A percentile compares a stretch with the other conserved stretches of the same genome.
Conservation (phyloP, 2,797 vertebrate species). For the Mus minutoides region DNA sequence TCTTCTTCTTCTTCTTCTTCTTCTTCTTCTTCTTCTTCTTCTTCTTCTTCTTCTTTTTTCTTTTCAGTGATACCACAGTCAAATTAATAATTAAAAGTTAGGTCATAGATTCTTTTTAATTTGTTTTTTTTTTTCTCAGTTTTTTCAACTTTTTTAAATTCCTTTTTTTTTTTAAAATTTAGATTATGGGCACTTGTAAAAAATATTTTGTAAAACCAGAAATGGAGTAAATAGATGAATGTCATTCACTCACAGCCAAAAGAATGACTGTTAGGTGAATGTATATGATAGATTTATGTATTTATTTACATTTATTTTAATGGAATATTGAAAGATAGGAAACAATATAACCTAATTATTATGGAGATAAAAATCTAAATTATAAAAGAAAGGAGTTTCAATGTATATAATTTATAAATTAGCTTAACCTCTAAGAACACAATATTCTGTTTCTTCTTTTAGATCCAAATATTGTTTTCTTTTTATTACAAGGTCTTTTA, state of each 20-base stretch:
- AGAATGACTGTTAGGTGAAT: not conserved
- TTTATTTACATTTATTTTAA: constrained; percentile 62
- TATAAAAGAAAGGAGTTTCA: constrained; percentile 56
- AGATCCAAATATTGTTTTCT: not conserved
- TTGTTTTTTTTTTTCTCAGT: constrained; percentile 7
- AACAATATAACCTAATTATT: constrained; percentile 18
- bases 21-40: not conserved
- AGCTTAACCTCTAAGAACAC: constrained; percentile 15
- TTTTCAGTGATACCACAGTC: not conserved
- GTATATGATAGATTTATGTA: constrained; percentile 12
- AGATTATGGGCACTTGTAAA: not conserved
- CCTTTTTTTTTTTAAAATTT: not conserved
- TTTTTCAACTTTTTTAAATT: not conserved
- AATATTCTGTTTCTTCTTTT: constrained; percentile 20
- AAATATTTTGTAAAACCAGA: constrained; percentile 19
- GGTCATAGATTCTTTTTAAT: not conserved
- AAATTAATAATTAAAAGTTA: constrained; percentile 47
- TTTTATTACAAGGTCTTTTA: constrained; percentile 35
- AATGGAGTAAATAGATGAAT: constrained; percentile 13
- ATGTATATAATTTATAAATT: constrained; percentile 5
- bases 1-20: not conserved
- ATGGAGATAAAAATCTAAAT: constrained; percentile 8
- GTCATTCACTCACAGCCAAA: not conserved
- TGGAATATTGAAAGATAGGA: constrained; percentile 39
- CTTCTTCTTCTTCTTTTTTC: not conserved